These are phyloP conservation scores for Epinotia bilunana DNA, from an alignment of 2,888 invertebrate genomes.

Conservation along the genomic window DNA sequence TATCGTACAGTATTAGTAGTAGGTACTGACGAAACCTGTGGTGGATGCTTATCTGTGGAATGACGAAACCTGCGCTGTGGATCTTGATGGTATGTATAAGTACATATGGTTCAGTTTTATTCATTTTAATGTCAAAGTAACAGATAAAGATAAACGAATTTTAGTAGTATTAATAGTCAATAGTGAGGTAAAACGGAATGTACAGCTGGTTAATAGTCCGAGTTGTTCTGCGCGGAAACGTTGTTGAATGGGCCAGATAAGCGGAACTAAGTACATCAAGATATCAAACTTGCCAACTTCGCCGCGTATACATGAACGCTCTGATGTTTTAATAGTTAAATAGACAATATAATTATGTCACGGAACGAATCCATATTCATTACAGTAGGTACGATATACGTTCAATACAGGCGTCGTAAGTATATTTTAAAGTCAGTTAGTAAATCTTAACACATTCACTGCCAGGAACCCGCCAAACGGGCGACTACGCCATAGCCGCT, in stretches of 20 bases:
- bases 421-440: background rate
- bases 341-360: background rate
- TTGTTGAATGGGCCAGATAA: constrained; percentile 60
- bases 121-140: too few species aligned
- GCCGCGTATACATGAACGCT: constrained; percentile 44
- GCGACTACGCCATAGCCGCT: too few species aligned
- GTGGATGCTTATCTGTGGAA: too few species aligned
- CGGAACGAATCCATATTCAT: background rate
- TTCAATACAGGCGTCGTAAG: background rate
- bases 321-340: background rate
- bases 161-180: background rate
- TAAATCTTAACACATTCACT: background rate
- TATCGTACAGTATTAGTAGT: too few species aligned
- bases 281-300: constrained; percentile 68
- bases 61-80: too few species aligned
- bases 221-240: constrained; percentile 58
- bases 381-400: background rate
- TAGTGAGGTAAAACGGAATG: background rate
- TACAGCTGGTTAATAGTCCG: constrained; percentile 27
- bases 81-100: too few species aligned
- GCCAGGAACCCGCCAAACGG: too few species aligned
- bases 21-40: too few species aligned
- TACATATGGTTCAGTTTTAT: too few species aligned
- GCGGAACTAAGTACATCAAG: constrained; percentile 62
- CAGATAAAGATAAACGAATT: too few species aligned